Evolutionary conservation across 1,140 invertebrate species (phyloP).

Genomic region (Telenomus remus): DNA sequence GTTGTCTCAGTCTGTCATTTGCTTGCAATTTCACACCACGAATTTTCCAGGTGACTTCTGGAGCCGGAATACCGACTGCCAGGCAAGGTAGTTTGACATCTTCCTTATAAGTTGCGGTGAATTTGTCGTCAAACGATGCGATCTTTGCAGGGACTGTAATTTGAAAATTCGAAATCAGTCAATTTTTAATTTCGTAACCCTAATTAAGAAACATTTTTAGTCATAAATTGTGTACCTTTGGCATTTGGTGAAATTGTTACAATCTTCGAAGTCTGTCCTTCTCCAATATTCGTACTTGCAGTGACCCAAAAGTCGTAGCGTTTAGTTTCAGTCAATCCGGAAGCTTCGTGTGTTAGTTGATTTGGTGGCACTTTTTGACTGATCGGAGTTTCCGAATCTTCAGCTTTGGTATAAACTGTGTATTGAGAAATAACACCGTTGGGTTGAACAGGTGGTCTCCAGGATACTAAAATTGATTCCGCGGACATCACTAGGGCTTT

Average conservation of each 20-base stretch:
- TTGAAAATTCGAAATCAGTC: not conserved
- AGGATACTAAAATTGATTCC: constrained; percentile 93
- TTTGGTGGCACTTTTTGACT: constrained; percentile 81
- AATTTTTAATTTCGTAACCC: not conserved
- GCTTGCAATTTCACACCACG: constrained; percentile 80
- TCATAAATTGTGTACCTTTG: constrained; percentile 79
- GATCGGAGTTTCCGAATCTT: constrained; percentile 81
- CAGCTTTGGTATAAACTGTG: constrained; percentile 91
- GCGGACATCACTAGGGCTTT: constrained; percentile 94
- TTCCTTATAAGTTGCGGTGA: constrained; percentile 92
- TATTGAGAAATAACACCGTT: constrained; percentile 96
- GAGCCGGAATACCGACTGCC: constrained; percentile 91
- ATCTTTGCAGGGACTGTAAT: constrained; percentile 91
- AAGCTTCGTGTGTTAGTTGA: constrained; percentile 82
- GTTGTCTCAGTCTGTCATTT: constrained; percentile 86
- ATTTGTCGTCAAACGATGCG: constrained; percentile 92
- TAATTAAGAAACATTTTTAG: not conserved
- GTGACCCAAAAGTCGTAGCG: constrained; percentile 97
- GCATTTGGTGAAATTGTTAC: constrained; percentile 88
- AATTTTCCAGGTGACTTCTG: constrained; percentile 91
- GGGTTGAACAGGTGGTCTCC: constrained; percentile 92
- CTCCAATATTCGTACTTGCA: constrained; percentile 93
- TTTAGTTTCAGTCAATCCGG: constrained; percentile 85
- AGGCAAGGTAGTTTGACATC: constrained; percentile 93
- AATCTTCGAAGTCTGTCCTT: constrained; percentile 91